A percentile compares a stretch with the other conserved stretches of the same genome.
Conservation (phyloP, 2,797 vertebrate species). For the Carapus acus region DNA sequence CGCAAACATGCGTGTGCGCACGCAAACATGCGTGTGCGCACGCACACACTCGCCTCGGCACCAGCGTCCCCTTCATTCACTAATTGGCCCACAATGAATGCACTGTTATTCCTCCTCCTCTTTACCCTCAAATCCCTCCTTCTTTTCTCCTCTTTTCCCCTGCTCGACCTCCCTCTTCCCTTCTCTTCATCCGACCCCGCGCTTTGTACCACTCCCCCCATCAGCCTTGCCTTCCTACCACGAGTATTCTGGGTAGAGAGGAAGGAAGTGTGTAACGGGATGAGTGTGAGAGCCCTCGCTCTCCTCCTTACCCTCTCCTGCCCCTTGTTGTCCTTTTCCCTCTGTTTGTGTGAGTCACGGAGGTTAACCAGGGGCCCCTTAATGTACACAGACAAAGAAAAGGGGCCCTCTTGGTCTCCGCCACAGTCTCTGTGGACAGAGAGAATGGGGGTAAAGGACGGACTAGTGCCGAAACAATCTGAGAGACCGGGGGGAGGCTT, state of each 20-base stretch:
- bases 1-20: not conserved
- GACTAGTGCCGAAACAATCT: slow-evolving; percentile 45
- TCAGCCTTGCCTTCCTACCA: too few relatives aligned
- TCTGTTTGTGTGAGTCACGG: slow-evolving; percentile 47
- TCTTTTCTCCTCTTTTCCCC: slow-evolving; percentile 28
- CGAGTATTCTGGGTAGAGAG: too few relatives aligned
- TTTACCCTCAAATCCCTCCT: slow-evolving; percentile 39
- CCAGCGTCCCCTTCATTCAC: slow-evolving; percentile 51
- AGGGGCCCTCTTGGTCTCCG: slow-evolving; percentile 41
- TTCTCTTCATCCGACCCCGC: slow-evolving; percentile 24
- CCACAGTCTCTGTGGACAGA: slow-evolving; percentile 44
- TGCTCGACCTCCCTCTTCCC: slow-evolving; percentile 34
- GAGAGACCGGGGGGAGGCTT: slow-evolving; percentile 32
- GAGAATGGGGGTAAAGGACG: slow-evolving; percentile 28
- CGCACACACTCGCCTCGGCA: slow-evolving; percentile 40
- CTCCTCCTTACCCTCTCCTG: slow-evolving; percentile 26
- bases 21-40: not conserved
- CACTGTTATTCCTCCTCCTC: slow-evolving; percentile 49
- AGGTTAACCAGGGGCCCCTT: slow-evolving; percentile 44
- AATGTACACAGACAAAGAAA: slow-evolving; percentile 52
- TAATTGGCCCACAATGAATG: slow-evolving; percentile 65
- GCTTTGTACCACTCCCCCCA: too few relatives aligned
- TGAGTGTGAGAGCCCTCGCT: slow-evolving; percentile 49
- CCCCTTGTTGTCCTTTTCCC: slow-evolving; percentile 37
- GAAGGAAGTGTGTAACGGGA: slow-evolving; percentile 52